Conservation (phyloP, 2,113 vertebrate genomes). For the Pteronura brasiliensis region DNA sequence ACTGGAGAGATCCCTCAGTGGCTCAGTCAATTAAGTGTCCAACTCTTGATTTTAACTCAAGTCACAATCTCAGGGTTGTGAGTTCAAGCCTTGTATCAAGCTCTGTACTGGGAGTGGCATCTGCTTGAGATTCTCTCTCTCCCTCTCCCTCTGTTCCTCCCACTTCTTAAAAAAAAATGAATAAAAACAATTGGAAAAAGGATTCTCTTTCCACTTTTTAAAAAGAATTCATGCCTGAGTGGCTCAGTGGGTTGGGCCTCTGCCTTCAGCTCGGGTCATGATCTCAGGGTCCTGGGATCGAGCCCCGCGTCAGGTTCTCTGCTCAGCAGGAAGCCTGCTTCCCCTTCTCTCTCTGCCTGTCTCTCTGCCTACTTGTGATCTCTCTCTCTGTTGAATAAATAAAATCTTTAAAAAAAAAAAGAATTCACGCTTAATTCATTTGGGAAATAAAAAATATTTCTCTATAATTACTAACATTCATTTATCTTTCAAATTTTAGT, state of each 20-base stretch:
- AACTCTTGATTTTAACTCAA: neutral
- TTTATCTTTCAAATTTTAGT: neutral
- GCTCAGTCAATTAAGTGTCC: neutral
- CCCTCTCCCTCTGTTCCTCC: neutral
- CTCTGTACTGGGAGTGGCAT: neutral
- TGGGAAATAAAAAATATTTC: neutral
- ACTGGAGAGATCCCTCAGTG: neutral
- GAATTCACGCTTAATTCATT: neutral
- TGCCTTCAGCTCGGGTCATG: too few relatives aligned
- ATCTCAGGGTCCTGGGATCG: too few relatives aligned
- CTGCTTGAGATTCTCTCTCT: neutral
- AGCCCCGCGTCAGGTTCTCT: too few relatives aligned
- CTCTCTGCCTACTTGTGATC: too few relatives aligned
- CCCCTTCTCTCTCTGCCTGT: too few relatives aligned
- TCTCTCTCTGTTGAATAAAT: too few relatives aligned
- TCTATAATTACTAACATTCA: neutral
- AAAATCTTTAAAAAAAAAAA: neutral
- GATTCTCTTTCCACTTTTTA: neutral
- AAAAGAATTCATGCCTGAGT: neutral
- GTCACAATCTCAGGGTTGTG: neutral
- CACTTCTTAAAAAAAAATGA: neutral
- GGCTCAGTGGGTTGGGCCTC: too few relatives aligned
- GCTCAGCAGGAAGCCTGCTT: too few relatives aligned
- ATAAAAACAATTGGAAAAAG: neutral
- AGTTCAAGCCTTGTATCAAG: neutral